Evolutionary conservation across 2,888 invertebrate species (phyloP), one percentile per base, ranked within the genome.

Genomic region (Nematopogon swammerdamellus): DNA sequence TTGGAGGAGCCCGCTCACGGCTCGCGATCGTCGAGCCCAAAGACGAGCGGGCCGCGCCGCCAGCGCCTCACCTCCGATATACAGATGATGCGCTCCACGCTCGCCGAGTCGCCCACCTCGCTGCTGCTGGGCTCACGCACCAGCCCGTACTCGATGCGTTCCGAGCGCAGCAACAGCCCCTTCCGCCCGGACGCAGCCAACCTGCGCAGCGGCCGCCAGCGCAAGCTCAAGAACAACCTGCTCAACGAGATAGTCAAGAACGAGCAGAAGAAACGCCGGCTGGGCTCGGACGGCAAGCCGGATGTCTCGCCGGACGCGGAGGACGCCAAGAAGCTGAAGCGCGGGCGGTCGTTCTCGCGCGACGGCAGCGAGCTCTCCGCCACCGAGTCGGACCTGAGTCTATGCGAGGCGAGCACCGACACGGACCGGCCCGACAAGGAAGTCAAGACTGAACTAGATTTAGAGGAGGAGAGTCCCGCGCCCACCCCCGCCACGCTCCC

Each of bases 181-280:
- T 72, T 76, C 53, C 58, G 73, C 47, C 66, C 70, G 49, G 80
- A 82, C 54, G 76, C 76, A 19, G 81, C 86, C 54, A 82, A 83
- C 53, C 69, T 87, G 50, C 72, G 87, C 48, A 87, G 87, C 63
- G 87, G 87, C 0, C 87, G 86, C 61, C 82, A 85, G 45, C 77
- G 86, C 50, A 85, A 85, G 66, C 68, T 82, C 10, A 84, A 83
- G 60, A 81, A 72, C 56, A 70, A 77, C 56, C 69, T 81, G 46
- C 62, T 85, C 42, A 75, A 81, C 59, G 84, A 84, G 56, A 84
- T 84, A 53, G 72, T 85, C n/a, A 70, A 73, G 59, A 79, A 79
- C 53, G 83, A 83, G 57, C 72, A 73, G 54, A 81, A 82, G 59
- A 80, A 81, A 58, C 72, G 83, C 55, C 72, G 81, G 57, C 64